Evolutionary conservation across 2,888 invertebrate species (phyloP).

Genomic region (Dasysyrphus tricinctus): DNA sequence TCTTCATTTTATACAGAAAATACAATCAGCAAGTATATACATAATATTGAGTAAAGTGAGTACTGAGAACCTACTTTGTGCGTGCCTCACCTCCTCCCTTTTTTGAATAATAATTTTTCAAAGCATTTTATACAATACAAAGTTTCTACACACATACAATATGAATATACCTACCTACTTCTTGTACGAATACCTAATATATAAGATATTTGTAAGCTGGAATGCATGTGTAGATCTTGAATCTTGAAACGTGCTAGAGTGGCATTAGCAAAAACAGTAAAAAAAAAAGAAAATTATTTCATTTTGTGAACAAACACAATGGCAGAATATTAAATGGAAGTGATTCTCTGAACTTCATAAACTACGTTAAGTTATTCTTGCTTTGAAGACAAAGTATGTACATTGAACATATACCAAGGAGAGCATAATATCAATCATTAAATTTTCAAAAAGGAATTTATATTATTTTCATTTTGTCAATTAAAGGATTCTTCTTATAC

Average conservation of each 20-base stretch:
- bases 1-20: conserved; percentile 28
- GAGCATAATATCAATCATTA: background rate
- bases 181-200: too few species aligned
- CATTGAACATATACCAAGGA: background rate
- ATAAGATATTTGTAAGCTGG: conserved; percentile 3
- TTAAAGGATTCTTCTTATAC: conserved; percentile 1
- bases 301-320: conserved; percentile 25
- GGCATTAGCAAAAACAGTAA: conserved; percentile 19
- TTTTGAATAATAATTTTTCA: conserved; percentile 29
- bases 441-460: conserved; percentile 18
- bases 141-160: background rate
- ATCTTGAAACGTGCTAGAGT: conserved; percentile 36
- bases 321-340: conserved; percentile 16
- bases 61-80: background rate
- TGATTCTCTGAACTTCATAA: conserved; percentile 17
- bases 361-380: conserved; percentile 17
- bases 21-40: conserved; percentile 8
- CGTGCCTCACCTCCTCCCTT: background rate
- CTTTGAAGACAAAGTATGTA: conserved; percentile 18
- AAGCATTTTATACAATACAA: background rate
- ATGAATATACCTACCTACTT: background rate
- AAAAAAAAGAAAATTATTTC: conserved; percentile 2
- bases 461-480: conserved; percentile 28
- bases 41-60: background rate
- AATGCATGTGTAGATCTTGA: conserved; percentile 25